A percentile compares a stretch with the other conserved stretches of the same genome.
These are phyloP conservation scores for Parnassius smintheus DNA, from an alignment of 2,888 invertebrate genomes.

Conservation along the genomic window DNA sequence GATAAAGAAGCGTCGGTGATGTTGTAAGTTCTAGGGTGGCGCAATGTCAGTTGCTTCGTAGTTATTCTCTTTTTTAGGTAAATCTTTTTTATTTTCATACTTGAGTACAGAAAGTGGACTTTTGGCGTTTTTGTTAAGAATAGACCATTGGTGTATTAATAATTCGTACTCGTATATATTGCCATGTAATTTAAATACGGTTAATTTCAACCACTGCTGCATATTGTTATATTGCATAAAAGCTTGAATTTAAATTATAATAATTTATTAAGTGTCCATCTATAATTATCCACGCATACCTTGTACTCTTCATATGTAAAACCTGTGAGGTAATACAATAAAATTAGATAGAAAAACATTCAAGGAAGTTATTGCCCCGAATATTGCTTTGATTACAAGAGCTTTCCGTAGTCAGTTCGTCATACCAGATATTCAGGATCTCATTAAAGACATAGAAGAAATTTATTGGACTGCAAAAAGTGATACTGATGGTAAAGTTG, in stretches of 20 bases:
- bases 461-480: constrained; percentile 96
- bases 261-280: too few species aligned
- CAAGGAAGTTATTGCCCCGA: constrained; percentile 90
- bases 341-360: constrained; percentile 92
- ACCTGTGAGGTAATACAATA: constrained; percentile 44
- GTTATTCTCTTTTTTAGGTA: constrained; percentile 61
- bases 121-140: too few species aligned
- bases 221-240: too few species aligned
- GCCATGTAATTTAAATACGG: too few species aligned
- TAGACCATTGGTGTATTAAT: too few species aligned
- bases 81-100: constrained; percentile 29
- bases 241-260: too few species aligned
- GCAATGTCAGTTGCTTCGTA: constrained; percentile 49
- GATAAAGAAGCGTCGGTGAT: constrained; percentile 9
- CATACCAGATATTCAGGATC: constrained; percentile 95
- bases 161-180: too few species aligned
- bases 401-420: constrained; percentile 97
- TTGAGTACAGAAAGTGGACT: constrained; percentile 1
- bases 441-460: constrained; percentile 95
- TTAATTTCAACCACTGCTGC: too few species aligned
- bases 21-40: neutral
- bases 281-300: too few species aligned
- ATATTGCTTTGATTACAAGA: constrained; percentile 93
- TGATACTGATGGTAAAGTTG: constrained; percentile 93
- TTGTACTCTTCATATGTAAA: too few species aligned